These are phyloP conservation scores for Aurelia aurita DNA, from an alignment of 30 jellyfish, hydroid and myxozoan genomes.

Conservation along the genomic window DNA sequence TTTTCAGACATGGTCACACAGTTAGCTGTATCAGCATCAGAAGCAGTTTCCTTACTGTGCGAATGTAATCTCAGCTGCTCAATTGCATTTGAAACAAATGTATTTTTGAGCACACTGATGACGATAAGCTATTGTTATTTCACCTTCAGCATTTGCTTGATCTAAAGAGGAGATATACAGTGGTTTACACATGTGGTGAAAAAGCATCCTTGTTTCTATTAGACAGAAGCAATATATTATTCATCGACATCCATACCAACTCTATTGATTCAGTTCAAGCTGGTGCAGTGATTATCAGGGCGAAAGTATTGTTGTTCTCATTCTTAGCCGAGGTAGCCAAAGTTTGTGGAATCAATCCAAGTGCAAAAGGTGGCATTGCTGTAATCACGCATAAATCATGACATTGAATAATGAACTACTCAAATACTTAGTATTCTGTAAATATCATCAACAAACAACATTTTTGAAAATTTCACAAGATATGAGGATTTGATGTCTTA, in stretches of 20 bases:
- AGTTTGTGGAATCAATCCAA: too few relatives aligned
- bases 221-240: constrained; percentile 8
- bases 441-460: too few relatives aligned
- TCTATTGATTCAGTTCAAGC: neutral
- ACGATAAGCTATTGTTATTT: neutral
- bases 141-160: neutral
- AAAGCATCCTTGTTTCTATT: neutral
- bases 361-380: too few relatives aligned
- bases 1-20: constrained; percentile 6
- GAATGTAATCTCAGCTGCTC: constrained; percentile 4
- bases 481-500: too few relatives aligned
- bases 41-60: neutral
- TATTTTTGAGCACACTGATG: constrained; percentile 6
- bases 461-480: too few relatives aligned
- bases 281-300: neutral
- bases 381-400: too few relatives aligned
- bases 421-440: too few relatives aligned
- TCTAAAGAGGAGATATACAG: neutral
- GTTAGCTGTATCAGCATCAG: neutral
- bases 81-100: constrained; percentile 3
- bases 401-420: too few relatives aligned
- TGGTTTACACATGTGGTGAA: neutral
- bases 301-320: too few relatives aligned
- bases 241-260: constrained; percentile 21
- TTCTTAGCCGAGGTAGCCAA: too few relatives aligned